Evolutionary conservation across 1,140 invertebrate genomes (phyloP).

Genomic region (Thalassaphorura encarpata): DNA sequence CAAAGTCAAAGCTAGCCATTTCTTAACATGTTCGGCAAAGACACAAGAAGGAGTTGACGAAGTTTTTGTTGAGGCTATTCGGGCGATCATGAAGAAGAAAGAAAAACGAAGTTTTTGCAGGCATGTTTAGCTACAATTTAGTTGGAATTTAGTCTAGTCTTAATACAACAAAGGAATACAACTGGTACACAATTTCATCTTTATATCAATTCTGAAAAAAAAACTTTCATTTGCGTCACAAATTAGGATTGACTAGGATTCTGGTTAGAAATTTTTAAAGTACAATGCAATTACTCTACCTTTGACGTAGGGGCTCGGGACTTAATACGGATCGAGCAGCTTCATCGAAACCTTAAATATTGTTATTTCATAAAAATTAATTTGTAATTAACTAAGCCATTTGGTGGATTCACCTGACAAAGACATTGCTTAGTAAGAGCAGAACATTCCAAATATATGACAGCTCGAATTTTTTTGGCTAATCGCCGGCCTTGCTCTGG

Average conservation of each 20-base stretch:
- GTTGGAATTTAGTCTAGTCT: too few relatives aligned
- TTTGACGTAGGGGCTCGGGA: constrained; percentile 81
- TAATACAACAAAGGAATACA: too few relatives aligned
- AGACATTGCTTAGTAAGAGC: constrained; percentile 94
- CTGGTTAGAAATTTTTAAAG: constrained; percentile 54
- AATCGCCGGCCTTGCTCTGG: constrained; percentile 90
- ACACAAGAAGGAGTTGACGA: constrained; percentile 59
- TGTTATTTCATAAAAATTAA: neutral
- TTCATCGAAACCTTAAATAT: constrained; percentile 78
- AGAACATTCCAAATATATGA: constrained; percentile 98
- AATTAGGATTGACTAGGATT: too few relatives aligned
- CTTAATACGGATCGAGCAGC: constrained; percentile 86
- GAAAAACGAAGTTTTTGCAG: too few relatives aligned
- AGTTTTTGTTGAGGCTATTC: constrained; percentile 65
- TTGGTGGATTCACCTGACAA: constrained; percentile 61
- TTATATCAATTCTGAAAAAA: too few relatives aligned
- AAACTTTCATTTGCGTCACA: too few relatives aligned
- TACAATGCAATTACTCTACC: constrained; percentile 81
- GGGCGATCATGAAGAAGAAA: too few relatives aligned
- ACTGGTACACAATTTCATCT: too few relatives aligned
- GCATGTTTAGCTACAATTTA: too few relatives aligned
- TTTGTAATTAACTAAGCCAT: neutral
- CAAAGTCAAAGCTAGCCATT: constrained; percentile 62
- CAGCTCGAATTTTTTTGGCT: constrained; percentile 91
- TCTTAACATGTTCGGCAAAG: constrained; percentile 79